phyloP scores from a whole-genome alignment of 2,797 vertebrate genomes.

The Leptatherina wallacei region DNA sequence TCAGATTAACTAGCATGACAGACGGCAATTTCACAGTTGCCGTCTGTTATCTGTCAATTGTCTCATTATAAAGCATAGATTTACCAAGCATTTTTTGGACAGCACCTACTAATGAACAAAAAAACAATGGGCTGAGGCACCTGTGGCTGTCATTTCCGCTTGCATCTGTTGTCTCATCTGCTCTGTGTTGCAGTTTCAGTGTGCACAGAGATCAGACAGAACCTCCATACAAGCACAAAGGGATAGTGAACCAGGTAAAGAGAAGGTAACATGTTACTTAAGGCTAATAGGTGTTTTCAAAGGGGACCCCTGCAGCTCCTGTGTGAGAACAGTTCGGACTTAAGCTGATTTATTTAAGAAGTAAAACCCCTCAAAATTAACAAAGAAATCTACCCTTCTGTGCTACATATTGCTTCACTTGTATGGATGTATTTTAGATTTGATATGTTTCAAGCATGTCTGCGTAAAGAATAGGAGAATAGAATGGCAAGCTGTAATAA shows the following conservation, averaged over 20 bases:
- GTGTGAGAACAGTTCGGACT: not conserved
- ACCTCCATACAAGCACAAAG: not conserved
- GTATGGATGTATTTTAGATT: not conserved
- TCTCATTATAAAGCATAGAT: not conserved
- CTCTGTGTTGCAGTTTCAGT: not conserved
- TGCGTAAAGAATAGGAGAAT: not conserved
- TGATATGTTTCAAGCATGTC: not conserved
- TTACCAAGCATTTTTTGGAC: not conserved
- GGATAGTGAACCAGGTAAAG: not conserved
- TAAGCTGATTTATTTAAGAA: not conserved
- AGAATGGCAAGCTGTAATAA: not conserved
- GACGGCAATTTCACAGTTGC: not conserved
- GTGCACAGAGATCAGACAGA: not conserved
- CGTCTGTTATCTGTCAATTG: too few relatives aligned
- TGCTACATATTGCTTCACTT: not conserved
- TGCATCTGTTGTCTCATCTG: not conserved
- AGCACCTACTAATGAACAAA: not conserved
- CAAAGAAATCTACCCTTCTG: not conserved
- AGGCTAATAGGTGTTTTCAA: not conserved
- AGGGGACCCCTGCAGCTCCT: not conserved
- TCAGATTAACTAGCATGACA: not conserved
- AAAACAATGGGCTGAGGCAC: not conserved
- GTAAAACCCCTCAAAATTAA: not conserved
- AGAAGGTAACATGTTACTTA: not conserved
- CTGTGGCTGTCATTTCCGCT: not conserved